Base-by-base conservation (phyloP, 1,140 invertebrate species). In the Oreohelix idahoensis region DNA sequence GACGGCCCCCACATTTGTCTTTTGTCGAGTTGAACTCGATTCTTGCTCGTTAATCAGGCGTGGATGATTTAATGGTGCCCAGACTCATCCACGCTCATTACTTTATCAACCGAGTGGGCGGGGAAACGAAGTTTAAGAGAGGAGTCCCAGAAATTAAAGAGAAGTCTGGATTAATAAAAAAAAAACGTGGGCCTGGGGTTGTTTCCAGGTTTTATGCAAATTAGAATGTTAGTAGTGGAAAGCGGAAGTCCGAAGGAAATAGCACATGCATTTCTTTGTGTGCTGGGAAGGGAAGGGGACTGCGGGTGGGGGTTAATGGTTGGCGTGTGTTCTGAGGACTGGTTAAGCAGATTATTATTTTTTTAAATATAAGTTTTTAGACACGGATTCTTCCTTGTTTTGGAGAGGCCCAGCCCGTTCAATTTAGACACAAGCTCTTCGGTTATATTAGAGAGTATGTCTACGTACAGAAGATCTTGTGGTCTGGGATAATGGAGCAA, bases 161-260 rank as follows among this genome's bases (percentile, higher is more conserved):
- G 8, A 32, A 66, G 63, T 32, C 8, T 11, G 0, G 63, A 35
- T 29, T 2, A 32, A 58, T 29, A 4, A 32, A 32, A 29, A 66
- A 29, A n/a, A 32, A 66, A 66, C 2, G 63, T 5, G 8, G 63
- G 1, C 63, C 17, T 66, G 8, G 23, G n/a, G 29, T 32, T 66
- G n/a, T 66, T 66, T 32, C 29, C 63, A 32, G 63, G 63, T 66
- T 66, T 66, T 58, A 58, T 58, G 53, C n/a, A 66, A 35, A 32
- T 66, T 29, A 66, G 63, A 32, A 66, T 66, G 23, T 66, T 32
- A 13, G 29, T 35, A 2, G 51, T 32, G 2, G 2, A 66, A 29
- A 66, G 63, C 29, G 29, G 63, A 32, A 66, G 63, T 66, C 2
- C 5, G 17, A 32, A 66, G 29, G 17, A 66, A 29, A 35, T 32